phyloP scores from a whole-genome alignment of 2,888 invertebrate genomes.

The Acanthococcus lagerstroemiae region DNA sequence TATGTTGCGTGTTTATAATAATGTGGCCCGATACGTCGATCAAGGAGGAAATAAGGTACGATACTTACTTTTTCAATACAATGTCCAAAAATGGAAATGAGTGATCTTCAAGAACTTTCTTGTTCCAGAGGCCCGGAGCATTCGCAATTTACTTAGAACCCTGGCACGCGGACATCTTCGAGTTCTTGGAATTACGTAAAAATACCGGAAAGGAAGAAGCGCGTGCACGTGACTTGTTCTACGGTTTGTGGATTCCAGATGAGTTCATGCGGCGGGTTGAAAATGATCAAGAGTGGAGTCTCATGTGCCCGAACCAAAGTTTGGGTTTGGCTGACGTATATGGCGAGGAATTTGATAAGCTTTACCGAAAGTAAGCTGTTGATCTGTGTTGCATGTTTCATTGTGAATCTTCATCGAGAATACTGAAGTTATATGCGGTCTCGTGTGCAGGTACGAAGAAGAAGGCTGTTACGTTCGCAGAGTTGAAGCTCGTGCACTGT shows the following conservation, averaged over 20 bases:
- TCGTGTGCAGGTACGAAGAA: constrained; percentile 59
- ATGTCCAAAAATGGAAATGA: no score
- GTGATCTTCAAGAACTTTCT: no score
- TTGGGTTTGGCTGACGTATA: constrained; percentile 84
- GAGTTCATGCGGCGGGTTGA: constrained; percentile 94
- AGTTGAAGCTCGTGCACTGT: constrained; percentile 74
- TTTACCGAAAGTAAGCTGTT: constrained; percentile 58
- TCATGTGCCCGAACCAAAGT: constrained; percentile 93
- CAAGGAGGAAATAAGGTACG: constrained; percentile 88
- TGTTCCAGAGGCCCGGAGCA: constrained; percentile 85
- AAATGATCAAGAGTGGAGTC: constrained; percentile 72
- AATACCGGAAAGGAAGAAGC: constrained; percentile 93
- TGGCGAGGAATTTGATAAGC: constrained; percentile 86
- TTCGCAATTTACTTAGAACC: constrained; percentile 97
- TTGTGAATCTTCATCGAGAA: no score
- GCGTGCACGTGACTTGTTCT: constrained; percentile 90
- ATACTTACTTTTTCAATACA: no score
- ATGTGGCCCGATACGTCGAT: constrained; percentile 91
- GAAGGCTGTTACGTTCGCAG: constrained; percentile 58
- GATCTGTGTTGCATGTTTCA: no score
- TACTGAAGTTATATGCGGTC: no score
- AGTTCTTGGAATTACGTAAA: constrained; percentile 87
- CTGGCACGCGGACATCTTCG: constrained; percentile 96
- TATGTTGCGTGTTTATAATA: constrained; percentile 89
- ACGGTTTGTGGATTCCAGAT: constrained; percentile 96